Conservation (phyloP, 2,113 vertebrate genomes). For the Ariopsis seemanni region DNA sequence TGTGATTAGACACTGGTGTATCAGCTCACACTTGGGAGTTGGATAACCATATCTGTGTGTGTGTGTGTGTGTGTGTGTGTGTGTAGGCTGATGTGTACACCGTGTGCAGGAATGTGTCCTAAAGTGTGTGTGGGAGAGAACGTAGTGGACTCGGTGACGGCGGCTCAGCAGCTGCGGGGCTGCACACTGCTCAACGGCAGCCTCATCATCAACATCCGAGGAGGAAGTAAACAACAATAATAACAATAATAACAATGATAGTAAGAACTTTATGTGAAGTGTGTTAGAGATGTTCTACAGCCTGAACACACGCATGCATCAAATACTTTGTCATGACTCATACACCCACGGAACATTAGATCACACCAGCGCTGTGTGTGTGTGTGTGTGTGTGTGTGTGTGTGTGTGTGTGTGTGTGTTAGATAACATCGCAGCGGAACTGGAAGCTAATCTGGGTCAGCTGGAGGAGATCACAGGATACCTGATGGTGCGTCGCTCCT, state of each 20-base stretch:
- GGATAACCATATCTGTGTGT: conserved; percentile 6
- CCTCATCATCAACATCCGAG: conserved; percentile 89
- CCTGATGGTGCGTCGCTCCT: conserved; percentile 90
- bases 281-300: too few relatives aligned
- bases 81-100: conserved; percentile 82
- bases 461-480: conserved; percentile 93
- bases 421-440: conserved; percentile 95
- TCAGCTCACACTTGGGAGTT: neutral
- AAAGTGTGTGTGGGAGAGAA: conserved; percentile 86
- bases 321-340: neutral
- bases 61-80: conserved; percentile 38
- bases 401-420: conserved; percentile 22
- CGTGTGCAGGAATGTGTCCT: conserved; percentile 90
- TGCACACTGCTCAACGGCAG: conserved; percentile 93
- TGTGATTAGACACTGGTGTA: neutral
- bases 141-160: conserved; percentile 87
- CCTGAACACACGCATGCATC: neutral
- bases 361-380: neutral
- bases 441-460: conserved; percentile 93
- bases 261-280: too few relatives aligned
- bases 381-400: conserved; percentile 17
- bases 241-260: neutral
- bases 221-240: conserved; percentile 84
- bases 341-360: neutral
- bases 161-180: conserved; percentile 88